Base-by-base conservation (phyloP, 23 tunicate genomes). In the Styela plicata region DNA sequence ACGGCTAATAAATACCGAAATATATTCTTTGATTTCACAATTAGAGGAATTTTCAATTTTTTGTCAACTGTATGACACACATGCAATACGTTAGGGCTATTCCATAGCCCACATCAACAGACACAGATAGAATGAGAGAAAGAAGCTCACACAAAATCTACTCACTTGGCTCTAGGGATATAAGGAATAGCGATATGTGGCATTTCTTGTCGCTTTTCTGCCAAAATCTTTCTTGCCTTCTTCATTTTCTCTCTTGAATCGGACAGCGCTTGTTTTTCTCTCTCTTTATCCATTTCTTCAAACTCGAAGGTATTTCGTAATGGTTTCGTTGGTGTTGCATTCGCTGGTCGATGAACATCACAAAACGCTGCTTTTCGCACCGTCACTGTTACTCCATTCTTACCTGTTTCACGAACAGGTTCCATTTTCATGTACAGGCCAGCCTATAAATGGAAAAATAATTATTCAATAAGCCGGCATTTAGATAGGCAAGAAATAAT, bases 381-480 rank as follows among this genome's bases (percentile, higher is more conserved):
- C 3, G 87, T 95, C n/a, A 81, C 84, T 22, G 89, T 87, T 44
- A 86, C 80, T n/a, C 96, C 96, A 63, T 90, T 90, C 31, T 80
- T 79, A 18, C 96, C 92, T 69, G 85, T 22, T 34, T 78, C 70
- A 44, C 79, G 62, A 7, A 88, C 94, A 0, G 87, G 88, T 52
- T 86, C 92, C 99, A 95, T 95, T 31, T 90, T 86, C 99, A 95
- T 95, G 78, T 90, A 95, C 33, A 95, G 80, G 18, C 99, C 88
- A 37, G 88, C 84, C 84, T 80, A 31, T 7, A 31, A n/a, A n/a
- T n/a, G n/a, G n/a, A n/a, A n/a, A n/a, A n/a, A n/a, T n/a, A n/a
- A n/a, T n/a, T n/a, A n/a, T n/a, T n/a, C n/a, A n/a, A n/a, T n/a
- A n/a, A n/a, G n/a, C n/a, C n/a, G n/a, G n/a, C n/a, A n/a, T n/a